Percentiles rank a stretch among this genome's conserved stretches.
phyloP scores from a whole-genome alignment of 2,113 vertebrate genomes.

The Pituophis catenifer region DNA sequence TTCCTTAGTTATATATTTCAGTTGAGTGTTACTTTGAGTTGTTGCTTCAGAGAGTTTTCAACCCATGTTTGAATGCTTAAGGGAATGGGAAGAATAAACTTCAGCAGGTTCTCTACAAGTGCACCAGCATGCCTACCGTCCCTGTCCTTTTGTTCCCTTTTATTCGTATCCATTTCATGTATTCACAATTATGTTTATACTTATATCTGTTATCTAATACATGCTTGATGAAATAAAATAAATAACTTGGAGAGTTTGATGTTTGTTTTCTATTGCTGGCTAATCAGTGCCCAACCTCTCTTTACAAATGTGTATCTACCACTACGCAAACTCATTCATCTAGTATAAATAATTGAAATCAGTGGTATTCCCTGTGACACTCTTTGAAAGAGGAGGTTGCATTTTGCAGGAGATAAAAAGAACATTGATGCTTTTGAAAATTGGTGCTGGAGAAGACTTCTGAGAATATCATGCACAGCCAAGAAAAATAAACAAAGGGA shows the following conservation, averaged over 20 bases:
- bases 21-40: background rate
- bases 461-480: background rate
- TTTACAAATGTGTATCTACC: background rate
- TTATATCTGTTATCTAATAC: no score
- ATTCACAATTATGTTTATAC: no score
- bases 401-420: background rate
- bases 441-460: background rate
- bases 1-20: background rate
- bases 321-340: background rate
- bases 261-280: background rate
- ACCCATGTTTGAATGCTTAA: background rate
- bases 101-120: background rate
- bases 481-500: background rate
- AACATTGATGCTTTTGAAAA: background rate
- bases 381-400: background rate
- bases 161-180: no score
- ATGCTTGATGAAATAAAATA: no score
- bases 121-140: no score
- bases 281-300: background rate
- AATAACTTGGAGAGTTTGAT: background rate
- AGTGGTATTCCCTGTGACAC: background rate
- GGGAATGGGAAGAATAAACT: background rate
- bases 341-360: background rate
- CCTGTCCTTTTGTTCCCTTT: no score
- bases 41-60: background rate